These are phyloP conservation scores for Erythrocebus patas DNA, from an alignment of 2,113 vertebrate species.

Conservation along the genomic window DNA sequence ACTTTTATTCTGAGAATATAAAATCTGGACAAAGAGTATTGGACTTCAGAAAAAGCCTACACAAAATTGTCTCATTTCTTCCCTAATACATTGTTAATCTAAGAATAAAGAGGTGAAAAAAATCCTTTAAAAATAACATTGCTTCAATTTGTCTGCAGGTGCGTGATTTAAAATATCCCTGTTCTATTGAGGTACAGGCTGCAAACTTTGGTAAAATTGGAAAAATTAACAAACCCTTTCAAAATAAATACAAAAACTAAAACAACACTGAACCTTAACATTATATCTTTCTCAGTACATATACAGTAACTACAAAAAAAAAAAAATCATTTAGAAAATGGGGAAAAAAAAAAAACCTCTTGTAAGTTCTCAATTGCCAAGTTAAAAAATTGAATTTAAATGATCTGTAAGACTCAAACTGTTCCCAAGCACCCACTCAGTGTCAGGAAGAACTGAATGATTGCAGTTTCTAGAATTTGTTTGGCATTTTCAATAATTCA, in stretches of 20 bases:
- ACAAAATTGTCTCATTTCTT: constrained; percentile 38
- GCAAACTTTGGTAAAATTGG: constrained; percentile 79
- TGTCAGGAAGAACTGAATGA: constrained; percentile 40
- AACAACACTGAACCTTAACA: not conserved
- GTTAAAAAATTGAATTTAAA: constrained; percentile 51
- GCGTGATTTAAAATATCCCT: constrained; percentile 73
- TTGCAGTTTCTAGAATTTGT: constrained; percentile 41
- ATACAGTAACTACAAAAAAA: constrained; percentile 63
- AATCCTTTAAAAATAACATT: constrained; percentile 52
- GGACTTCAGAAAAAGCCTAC: constrained; percentile 77
- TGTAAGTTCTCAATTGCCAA: constrained; percentile 52
- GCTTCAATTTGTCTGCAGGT: constrained; percentile 80
- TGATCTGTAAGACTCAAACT: not conserved
- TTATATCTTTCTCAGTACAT: constrained; percentile 37
- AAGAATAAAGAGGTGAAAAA: constrained; percentile 42
- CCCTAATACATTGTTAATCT: constrained; percentile 79
- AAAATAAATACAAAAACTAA: constrained; percentile 20
- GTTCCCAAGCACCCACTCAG: not conserved
- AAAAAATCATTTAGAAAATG: constrained; percentile 64
- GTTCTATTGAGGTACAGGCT: constrained; percentile 82
- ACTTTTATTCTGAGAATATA: constrained; percentile 85
- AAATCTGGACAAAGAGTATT: constrained; percentile 76
- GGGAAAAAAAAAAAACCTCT: not conserved
- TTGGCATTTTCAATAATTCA: constrained; percentile 62
- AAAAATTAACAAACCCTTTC: constrained; percentile 49